Conservation (phyloP, 2,113 vertebrate species). For the Nothocercus nigrocapillus region DNA sequence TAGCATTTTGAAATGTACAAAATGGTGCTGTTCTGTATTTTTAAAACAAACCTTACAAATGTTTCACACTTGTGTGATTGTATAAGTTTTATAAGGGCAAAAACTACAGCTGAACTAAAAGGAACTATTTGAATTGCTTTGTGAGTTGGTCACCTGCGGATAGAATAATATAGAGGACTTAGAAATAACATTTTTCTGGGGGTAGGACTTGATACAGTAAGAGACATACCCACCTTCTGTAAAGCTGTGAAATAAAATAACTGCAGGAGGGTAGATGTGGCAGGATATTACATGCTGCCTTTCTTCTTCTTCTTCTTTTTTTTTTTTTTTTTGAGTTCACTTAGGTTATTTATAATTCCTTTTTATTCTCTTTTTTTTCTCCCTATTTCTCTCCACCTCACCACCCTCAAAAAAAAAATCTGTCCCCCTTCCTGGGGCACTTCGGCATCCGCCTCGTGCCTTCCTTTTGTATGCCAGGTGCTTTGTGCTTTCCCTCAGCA, state of each 20-base stretch:
- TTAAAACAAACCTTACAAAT: background rate
- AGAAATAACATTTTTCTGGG: background rate
- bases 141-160: background rate
- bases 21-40: background rate
- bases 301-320: background rate
- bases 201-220: background rate
- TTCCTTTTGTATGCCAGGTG: background rate
- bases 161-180: background rate
- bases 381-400: background rate
- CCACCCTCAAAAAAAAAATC: background rate
- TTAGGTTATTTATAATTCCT: background rate
- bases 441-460: background rate
- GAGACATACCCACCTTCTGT: background rate
- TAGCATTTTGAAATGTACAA: conserved; percentile 7
- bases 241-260: background rate
- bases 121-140: background rate
- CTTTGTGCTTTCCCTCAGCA: background rate
- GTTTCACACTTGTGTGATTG: background rate
- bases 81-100: background rate
- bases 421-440: background rate
- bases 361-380: background rate
- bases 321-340: background rate
- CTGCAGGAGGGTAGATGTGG: background rate
- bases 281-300: fast-evolving
- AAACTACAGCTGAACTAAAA: background rate